A percentile compares a stretch with the other conserved stretches of the same genome.
Evolutionary conservation across 2,888 invertebrate species (phyloP).

Genomic region (Stegophylla sp.): DNA sequence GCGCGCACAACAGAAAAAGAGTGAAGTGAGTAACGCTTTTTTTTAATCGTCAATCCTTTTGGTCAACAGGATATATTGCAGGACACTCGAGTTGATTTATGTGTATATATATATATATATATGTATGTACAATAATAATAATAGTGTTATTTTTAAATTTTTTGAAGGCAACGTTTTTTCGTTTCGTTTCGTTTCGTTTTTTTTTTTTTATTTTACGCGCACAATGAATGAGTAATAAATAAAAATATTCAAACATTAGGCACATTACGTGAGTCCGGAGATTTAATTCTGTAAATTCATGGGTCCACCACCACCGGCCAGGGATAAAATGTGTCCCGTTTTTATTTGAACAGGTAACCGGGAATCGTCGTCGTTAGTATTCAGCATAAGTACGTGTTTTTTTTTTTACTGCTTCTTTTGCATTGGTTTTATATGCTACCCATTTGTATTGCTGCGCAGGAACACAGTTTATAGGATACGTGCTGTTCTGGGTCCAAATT

Average conservation of each 20-base stretch:
- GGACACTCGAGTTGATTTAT: not conserved
- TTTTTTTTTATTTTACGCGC: not conserved
- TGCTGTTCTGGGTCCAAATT: conserved; percentile 13
- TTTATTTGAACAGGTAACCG: conserved; percentile 10
- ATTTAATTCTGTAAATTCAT: conserved; percentile 19
- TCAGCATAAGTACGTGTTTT: conserved; percentile 34
- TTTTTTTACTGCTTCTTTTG: conserved; percentile 28
- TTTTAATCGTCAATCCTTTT: conserved; percentile 28
- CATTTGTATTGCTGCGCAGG: not conserved
- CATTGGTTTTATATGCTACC: not conserved
- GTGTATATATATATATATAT: not conserved
- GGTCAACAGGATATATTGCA: not conserved
- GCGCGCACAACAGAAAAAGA: conserved; percentile 17
- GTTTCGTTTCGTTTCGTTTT: not conserved
- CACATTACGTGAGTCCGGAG: not conserved
- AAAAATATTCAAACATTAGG: no score
- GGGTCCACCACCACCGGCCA: not conserved
- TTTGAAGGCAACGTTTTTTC: no score
- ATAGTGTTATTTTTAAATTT: not conserved
- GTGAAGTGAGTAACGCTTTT: conserved; percentile 48
- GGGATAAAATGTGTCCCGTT: conserved; percentile 1
- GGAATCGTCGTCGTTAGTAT: conserved; percentile 45
- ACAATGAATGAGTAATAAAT: not conserved
- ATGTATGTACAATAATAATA: not conserved
- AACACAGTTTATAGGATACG: no score